These are phyloP conservation scores for Collichthys lucidus DNA, from an alignment of 2,113 vertebrate species.

Conservation along the genomic window DNA sequence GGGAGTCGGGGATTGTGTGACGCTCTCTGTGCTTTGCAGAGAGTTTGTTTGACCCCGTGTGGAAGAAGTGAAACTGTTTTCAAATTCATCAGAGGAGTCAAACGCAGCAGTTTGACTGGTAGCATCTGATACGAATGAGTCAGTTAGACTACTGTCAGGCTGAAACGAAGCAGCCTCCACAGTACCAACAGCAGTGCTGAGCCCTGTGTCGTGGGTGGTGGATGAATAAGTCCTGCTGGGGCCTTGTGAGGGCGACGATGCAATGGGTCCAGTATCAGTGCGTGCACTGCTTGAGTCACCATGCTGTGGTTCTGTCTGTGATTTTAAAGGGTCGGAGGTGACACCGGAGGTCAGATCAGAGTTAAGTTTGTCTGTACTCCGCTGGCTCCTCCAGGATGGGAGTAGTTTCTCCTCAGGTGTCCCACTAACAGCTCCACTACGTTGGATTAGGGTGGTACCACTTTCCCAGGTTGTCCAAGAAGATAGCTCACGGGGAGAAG, in stretches of 20 bases:
- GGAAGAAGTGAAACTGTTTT: constrained; percentile 14
- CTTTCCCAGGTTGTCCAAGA: constrained; percentile 20
- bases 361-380: constrained; percentile 34
- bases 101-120: not conserved
- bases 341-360: constrained; percentile 23
- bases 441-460: not conserved
- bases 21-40: constrained; percentile 20
- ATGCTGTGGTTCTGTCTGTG: not conserved
- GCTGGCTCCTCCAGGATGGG: constrained; percentile 47
- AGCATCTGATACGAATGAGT: constrained; percentile 12
- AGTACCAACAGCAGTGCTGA: not conserved
- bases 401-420: not conserved
- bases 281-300: constrained; percentile 13
- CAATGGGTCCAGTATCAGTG: constrained; percentile 16
- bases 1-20: not conserved
- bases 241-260: constrained; percentile 2
- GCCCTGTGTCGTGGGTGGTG: constrained; percentile 34
- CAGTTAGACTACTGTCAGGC: constrained; percentile 14
- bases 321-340: constrained; percentile 41
- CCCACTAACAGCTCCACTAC: not conserved
- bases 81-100: not conserved
- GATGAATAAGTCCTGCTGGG: constrained; percentile 10
- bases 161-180: constrained; percentile 36
- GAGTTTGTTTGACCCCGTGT: constrained; percentile 13
- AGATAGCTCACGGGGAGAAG: constrained; percentile 2